phyloP scores from a whole-genome alignment of 2,888 invertebrate genomes.

The Drosophila birchii region DNA sequence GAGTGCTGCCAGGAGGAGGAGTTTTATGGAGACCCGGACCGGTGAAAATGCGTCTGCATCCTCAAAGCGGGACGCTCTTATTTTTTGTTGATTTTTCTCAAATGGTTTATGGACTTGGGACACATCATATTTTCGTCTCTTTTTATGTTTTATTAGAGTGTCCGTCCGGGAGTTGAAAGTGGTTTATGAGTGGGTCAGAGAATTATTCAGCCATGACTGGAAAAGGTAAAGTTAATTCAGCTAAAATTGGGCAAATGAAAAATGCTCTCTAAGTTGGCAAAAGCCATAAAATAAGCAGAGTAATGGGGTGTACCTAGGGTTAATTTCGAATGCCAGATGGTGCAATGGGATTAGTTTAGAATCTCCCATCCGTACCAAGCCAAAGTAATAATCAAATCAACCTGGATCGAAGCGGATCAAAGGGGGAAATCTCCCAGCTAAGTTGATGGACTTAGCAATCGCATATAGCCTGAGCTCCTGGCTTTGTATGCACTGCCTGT shows the following conservation, averaged over 20 bases:
- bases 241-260: conserved; percentile 30
- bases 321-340: conserved; percentile 3
- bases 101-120: conserved; percentile 39
- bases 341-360: neutral
- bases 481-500: conserved; percentile 10
- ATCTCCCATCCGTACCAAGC: neutral
- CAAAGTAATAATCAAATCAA: conserved; percentile 31
- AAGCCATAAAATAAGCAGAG: conserved; percentile 20
- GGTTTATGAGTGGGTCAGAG: conserved; percentile 45
- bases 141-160: conserved; percentile 41
- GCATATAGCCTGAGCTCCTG: conserved; percentile 19
- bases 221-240: conserved; percentile 37
- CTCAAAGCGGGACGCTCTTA: conserved; percentile 11
- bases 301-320: conserved; percentile 3
- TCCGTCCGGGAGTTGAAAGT: conserved; percentile 39
- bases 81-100: conserved; percentile 30
- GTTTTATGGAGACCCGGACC: conserved; percentile 18
- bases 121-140: conserved; percentile 44
- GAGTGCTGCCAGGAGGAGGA: conserved; percentile 16
- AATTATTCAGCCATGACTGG: conserved; percentile 17
- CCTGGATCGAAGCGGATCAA: conserved; percentile 36
- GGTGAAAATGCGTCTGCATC: conserved; percentile 15
- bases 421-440: conserved; percentile 22
- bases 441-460: conserved; percentile 35
- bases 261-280: conserved; percentile 25